Percentiles rank a stretch among this genome's conserved stretches.
Conservation (phyloP, 2,888 invertebrate genomes). For the Mesopsocus fuscifrons region DNA sequence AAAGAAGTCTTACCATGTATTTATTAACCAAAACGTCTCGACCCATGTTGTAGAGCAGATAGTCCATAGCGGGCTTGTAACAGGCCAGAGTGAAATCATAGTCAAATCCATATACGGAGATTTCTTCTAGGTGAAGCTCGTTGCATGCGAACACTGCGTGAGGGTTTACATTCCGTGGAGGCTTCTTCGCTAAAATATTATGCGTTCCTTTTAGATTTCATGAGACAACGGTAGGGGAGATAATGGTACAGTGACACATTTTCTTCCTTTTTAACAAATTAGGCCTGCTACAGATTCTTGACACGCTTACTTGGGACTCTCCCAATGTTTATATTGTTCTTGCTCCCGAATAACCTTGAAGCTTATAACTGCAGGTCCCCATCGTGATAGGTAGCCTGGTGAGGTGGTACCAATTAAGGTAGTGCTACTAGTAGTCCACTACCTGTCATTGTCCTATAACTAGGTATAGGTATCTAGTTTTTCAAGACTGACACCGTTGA, state of each 20-base stretch:
- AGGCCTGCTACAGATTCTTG: too few species aligned
- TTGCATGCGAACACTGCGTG: constrained; percentile 91
- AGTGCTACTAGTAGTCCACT: too few species aligned
- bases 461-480: too few species aligned
- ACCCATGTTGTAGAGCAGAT: constrained; percentile 77
- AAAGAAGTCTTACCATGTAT: constrained; percentile 65
- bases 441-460: too few species aligned
- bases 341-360: too few species aligned
- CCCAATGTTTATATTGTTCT: too few species aligned
- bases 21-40: constrained; percentile 69
- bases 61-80: constrained; percentile 77
- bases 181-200: constrained; percentile 51
- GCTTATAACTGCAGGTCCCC: too few species aligned
- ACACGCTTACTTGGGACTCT: too few species aligned
- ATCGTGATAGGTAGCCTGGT: too few species aligned
- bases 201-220: constrained; percentile 2
- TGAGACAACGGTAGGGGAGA: background rate
- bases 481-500: too few species aligned
- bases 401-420: too few species aligned
- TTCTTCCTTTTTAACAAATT: too few species aligned
- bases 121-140: constrained; percentile 76
- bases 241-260: background rate
- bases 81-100: constrained; percentile 96
- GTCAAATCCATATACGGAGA: constrained; percentile 92
- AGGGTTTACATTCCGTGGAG: constrained; percentile 70